Evolutionary conservation across 1,140 invertebrate genomes (phyloP).

Genomic region (Caenorhabditis inopinata): DNA sequence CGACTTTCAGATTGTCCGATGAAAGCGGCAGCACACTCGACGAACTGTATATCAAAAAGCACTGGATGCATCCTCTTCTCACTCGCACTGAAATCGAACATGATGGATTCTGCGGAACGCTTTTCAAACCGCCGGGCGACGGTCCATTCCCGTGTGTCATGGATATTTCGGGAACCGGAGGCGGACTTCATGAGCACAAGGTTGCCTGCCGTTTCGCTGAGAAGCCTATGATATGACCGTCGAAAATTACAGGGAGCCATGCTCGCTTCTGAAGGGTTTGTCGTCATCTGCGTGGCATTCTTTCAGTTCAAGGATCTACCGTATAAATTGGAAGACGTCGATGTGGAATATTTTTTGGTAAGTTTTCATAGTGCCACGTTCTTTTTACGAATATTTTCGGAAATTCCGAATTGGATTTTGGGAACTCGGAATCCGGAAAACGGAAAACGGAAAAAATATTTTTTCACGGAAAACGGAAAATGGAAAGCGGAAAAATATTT

Average conservation of each 20-base stretch:
- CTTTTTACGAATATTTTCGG: too few species aligned
- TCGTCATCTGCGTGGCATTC: slow-evolving; percentile 39
- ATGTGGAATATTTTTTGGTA: slow-evolving; percentile 35
- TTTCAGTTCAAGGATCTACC: slow-evolving; percentile 42
- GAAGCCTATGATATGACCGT: not conserved
- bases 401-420: too few species aligned
- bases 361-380: not conserved
- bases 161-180: slow-evolving; percentile 44
- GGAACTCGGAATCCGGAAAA: too few species aligned
- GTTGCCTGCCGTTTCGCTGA: too few species aligned
- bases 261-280: slow-evolving; percentile 39
- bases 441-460: too few species aligned
- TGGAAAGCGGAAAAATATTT: too few species aligned
- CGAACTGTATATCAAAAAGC: slow-evolving; percentile 33
- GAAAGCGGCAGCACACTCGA: not conserved
- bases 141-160: slow-evolving; percentile 41
- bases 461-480: too few species aligned
- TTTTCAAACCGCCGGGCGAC: slow-evolving; percentile 39
- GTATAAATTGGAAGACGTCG: slow-evolving; percentile 36
- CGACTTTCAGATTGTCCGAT: slow-evolving; percentile 38
- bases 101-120: slow-evolving; percentile 38
- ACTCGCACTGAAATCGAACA: slow-evolving; percentile 38
- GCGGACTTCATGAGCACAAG: slow-evolving; percentile 42
- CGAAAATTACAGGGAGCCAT: not conserved
- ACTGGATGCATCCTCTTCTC: slow-evolving; percentile 41